Evolutionary conservation across 2,888 invertebrate species (phyloP).

Genomic region (Papilio elwesi): DNA sequence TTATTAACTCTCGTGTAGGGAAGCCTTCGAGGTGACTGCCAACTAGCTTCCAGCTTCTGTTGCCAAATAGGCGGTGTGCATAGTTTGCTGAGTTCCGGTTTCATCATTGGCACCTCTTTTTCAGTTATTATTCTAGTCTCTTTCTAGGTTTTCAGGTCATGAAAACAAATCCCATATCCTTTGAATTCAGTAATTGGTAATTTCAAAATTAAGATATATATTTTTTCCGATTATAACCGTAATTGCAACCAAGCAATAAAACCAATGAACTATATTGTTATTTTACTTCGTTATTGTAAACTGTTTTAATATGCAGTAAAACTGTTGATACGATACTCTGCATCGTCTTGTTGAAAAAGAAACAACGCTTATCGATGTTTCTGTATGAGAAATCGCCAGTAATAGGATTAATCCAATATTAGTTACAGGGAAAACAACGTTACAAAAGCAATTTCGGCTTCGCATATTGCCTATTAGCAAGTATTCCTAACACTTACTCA

Average conservation of each 20-base stretch:
- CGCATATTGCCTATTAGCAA: constrained; percentile 82
- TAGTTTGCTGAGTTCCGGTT: constrained; percentile 5
- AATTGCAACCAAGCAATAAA: no score
- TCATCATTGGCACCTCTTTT: constrained; percentile 7
- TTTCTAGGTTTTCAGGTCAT: not conserved
- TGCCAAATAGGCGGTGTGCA: constrained; percentile 11
- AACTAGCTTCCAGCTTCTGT: not conserved
- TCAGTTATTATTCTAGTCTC: not conserved
- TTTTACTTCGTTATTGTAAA: not conserved
- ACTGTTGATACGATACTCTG: not conserved
- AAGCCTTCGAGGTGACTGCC: not conserved
- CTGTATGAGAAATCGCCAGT: constrained; percentile 59
- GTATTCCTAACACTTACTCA: constrained; percentile 47
- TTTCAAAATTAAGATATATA: no score
- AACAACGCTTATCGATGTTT: constrained; percentile 52
- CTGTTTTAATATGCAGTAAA: not conserved
- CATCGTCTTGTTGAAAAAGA: constrained; percentile 49
- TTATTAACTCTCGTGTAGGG: not conserved
- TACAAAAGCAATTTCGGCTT: constrained; percentile 82
- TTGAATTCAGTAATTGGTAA: no score
- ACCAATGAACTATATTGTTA: no score
- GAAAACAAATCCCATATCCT: not conserved
- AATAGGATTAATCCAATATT: constrained; percentile 76
- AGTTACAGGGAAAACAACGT: constrained; percentile 78
- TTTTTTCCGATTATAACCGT: no score